Evolutionary conservation across 1,140 invertebrate species (phyloP).

Genomic region (Zaprionus ornatus): DNA sequence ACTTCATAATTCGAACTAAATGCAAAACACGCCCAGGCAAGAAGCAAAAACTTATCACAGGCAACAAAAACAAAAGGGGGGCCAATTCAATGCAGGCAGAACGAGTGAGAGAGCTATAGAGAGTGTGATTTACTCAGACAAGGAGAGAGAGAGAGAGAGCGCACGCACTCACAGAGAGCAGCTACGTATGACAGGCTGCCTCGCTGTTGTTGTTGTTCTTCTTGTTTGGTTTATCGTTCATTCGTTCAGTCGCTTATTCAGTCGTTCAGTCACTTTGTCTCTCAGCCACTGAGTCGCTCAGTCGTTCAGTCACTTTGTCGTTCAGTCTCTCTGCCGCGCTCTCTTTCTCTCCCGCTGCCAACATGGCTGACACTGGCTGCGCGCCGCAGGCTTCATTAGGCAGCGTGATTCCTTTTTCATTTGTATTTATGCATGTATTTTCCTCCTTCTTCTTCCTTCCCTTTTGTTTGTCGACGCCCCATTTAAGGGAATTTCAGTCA

Average conservation of each 20-base stretch:
- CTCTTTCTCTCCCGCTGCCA: conserved; percentile 30
- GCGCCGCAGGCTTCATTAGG: conserved; percentile 59
- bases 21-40: conserved; percentile 53
- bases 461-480: conserved; percentile 48
- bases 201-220: neutral
- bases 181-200: conserved; percentile 2
- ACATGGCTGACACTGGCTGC: conserved; percentile 48
- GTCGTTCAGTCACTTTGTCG: conserved; percentile 7
- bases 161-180: conserved; percentile 19
- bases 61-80: conserved; percentile 12
- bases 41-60: conserved; percentile 17
- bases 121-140: neutral
- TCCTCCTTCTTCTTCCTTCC: neutral
- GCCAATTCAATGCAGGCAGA: conserved; percentile 17
- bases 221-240: conserved; percentile 34
- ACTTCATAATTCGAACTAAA: conserved; percentile 52
- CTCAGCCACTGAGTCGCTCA: conserved; percentile 1
- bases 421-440: conserved; percentile 57
- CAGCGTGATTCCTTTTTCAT: conserved; percentile 60
- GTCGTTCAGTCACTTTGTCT: conserved; percentile 9
- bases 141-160: neutral
- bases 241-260: neutral
- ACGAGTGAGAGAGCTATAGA: neutral
- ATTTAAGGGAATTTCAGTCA: conserved; percentile 25
- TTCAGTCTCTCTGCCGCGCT: conserved; percentile 12